phyloP scores from a whole-genome alignment of 2,113 vertebrate species.

The Malurus melanocephalus region DNA sequence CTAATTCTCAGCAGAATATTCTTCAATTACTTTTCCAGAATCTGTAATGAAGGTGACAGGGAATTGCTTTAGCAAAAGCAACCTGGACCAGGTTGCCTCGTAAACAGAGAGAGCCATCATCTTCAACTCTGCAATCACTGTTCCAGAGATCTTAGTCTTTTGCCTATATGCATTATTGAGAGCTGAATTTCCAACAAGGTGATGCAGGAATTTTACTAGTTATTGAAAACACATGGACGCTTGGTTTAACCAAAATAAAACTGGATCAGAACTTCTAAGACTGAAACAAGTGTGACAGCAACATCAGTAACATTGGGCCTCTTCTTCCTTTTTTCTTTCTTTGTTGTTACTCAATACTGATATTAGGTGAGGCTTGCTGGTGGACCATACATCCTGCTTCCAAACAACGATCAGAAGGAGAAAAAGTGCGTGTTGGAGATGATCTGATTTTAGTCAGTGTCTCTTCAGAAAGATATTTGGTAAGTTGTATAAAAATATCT shows the following conservation, averaged over 20 bases:
- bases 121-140: not conserved
- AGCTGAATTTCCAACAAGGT: not conserved
- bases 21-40: not conserved
- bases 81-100: not conserved
- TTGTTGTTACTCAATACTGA: not conserved
- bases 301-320: not conserved
- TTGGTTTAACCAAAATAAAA: not conserved
- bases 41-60: not conserved
- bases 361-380: conserved; percentile 89
- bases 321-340: not conserved
- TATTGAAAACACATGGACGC: not conserved
- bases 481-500: conserved; percentile 61
- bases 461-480: conserved; percentile 95
- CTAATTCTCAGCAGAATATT: not conserved
- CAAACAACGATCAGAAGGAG: conserved; percentile 90
- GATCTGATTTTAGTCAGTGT: conserved; percentile 97
- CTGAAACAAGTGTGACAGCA: not conserved
- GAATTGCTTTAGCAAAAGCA: not conserved
- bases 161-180: not conserved
- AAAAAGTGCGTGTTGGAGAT: conserved; percentile 94
- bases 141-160: not conserved
- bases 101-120: not conserved
- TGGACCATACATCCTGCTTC: conserved; percentile 85
- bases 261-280: not conserved
- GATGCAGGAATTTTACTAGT: not conserved